A percentile compares a stretch with the other conserved stretches of the same genome.
These are phyloP conservation scores for Dipodomys merriami DNA, from an alignment of 2,113 vertebrate species.

Conservation along the genomic window DNA sequence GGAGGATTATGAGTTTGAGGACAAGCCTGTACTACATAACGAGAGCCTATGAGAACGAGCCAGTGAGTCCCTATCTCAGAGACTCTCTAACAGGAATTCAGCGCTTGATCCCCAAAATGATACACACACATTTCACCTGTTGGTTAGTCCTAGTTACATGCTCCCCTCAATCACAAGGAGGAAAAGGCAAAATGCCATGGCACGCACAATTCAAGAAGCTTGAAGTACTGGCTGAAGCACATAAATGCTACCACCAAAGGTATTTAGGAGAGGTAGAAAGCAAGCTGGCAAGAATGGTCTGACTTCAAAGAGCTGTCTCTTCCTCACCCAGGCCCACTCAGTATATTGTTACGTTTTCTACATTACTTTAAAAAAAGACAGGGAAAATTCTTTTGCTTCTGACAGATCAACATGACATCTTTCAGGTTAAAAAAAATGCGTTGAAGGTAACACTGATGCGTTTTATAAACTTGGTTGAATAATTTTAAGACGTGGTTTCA, in stretches of 20 bases:
- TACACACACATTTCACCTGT: no score
- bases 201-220: neutral
- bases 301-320: neutral
- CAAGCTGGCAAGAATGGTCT: neutral
- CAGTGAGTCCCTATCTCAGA: no score
- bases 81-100: no score
- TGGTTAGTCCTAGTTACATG: neutral
- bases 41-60: no score
- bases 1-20: no score
- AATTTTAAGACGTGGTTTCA: neutral
- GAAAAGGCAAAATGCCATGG: neutral
- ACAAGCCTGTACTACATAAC: no score
- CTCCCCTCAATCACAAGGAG: neutral
- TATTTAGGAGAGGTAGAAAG: neutral
- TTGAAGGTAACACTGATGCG: neutral
- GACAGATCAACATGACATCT: neutral
- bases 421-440: neutral
- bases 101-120: no score
- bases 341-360: neutral
- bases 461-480: neutral
- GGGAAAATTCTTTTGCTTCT: constrained; percentile 1
- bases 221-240: neutral
- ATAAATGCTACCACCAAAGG: neutral
- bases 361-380: neutral
- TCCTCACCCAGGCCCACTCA: neutral